Percentiles rank a stretch among this genome's conserved stretches.
Conservation (phyloP, 2,113 vertebrate species). For the Cyphomyrus plagiostoma region DNA sequence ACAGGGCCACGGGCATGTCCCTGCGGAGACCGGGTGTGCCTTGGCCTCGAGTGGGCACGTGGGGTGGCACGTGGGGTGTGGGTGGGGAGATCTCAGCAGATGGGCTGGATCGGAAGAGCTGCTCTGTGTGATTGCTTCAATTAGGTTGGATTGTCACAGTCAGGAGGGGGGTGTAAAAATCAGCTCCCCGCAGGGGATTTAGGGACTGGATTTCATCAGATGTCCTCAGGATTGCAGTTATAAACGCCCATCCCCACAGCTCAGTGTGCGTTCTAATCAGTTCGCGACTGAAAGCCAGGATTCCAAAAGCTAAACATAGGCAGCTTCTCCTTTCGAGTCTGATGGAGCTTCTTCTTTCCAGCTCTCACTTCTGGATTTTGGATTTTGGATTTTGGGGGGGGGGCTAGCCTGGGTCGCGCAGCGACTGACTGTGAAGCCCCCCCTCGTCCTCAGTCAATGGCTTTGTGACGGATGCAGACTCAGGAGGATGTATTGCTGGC, state of each 20-base stretch:
- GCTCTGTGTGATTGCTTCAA: constrained; percentile 3
- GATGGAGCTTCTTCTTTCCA: background rate
- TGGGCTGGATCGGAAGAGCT: background rate
- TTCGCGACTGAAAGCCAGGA: background rate
- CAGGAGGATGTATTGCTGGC: background rate
- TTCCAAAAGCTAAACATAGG: background rate
- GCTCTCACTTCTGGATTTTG: background rate
- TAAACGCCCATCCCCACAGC: background rate
- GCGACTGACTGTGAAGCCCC: background rate
- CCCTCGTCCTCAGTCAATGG: background rate
- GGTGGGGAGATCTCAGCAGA: background rate
- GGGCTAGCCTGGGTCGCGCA: too few relatives aligned
- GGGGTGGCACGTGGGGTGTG: background rate
- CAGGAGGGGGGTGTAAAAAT: background rate
- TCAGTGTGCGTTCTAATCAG: background rate
- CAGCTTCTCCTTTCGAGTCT: background rate
- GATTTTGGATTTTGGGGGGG: background rate
- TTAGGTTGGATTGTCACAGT: background rate
- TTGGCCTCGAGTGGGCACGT: background rate
- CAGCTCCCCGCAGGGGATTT: background rate
- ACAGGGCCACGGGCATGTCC: background rate
- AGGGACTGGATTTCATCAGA: background rate
- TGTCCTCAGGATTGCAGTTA: background rate
- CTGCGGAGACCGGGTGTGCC: background rate
- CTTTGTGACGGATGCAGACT: background rate